Evolutionary conservation across 2,797 vertebrate genomes (phyloP).

Genomic region (Heliangelus exortis): DNA sequence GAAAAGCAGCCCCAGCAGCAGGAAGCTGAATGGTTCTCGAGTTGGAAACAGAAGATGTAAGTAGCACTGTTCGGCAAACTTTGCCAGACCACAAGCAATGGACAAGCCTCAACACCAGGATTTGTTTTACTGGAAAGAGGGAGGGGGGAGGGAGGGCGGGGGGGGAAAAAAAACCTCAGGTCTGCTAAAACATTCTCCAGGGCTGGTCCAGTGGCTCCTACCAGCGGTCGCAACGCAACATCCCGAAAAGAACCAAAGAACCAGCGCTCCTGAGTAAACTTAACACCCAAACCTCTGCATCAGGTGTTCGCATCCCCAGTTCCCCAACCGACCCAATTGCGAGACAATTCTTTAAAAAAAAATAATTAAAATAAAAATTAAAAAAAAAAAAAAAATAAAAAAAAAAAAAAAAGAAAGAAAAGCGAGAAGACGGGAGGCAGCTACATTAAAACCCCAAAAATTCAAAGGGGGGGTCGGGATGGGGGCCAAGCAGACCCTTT

Average conservation of each 20-base stretch:
- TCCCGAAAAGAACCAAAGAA: not conserved
- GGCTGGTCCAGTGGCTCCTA: conserved; percentile 41
- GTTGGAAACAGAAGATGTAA: conserved; percentile 53
- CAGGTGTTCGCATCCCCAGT: fast-evolving
- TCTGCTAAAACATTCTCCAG: conserved; percentile 25
- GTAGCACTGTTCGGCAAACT: conserved; percentile 23
- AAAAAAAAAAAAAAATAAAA: too few species aligned
- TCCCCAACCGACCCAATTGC: fast-evolving
- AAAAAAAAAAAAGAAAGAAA: too few species aligned
- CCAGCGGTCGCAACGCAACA: conserved; percentile 29
- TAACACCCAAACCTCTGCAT: fast-evolving
- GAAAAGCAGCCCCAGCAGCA: conserved; percentile 22
- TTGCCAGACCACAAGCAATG: conserved; percentile 63
- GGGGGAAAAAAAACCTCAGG: not conserved
- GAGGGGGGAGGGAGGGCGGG: not conserved
- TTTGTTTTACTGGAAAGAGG: conserved; percentile 63
- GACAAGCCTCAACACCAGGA: conserved; percentile 64
- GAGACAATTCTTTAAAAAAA: fast-evolving
- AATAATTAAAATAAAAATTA: too few species aligned
- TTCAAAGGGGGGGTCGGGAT: fast-evolving
- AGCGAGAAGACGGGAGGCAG: too few species aligned
- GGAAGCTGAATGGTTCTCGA: not conserved
- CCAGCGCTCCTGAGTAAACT: not conserved
- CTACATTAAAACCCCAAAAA: not conserved
- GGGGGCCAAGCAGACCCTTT: fast-evolving